Evolutionary conservation across 2,888 invertebrate genomes (phyloP).

Genomic region (Aphidoletes aphidimyza): DNA sequence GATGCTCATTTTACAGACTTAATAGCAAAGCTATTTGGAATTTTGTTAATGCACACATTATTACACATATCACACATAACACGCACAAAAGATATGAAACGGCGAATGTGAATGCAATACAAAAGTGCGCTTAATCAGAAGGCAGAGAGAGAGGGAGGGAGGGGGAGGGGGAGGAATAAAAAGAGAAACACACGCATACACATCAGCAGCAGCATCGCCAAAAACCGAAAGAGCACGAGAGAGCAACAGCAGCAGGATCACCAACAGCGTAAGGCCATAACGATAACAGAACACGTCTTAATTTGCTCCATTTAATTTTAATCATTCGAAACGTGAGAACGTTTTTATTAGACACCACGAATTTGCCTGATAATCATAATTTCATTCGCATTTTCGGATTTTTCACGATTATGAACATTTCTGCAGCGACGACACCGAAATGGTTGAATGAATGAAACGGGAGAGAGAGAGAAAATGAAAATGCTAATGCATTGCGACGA

Average conservation of each 20-base stretch:
- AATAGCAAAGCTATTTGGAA: constrained; percentile 40
- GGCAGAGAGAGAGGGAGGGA: not conserved
- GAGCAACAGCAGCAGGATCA: not conserved
- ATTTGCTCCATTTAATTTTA: constrained; percentile 53
- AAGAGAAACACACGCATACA: not conserved
- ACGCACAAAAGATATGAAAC: constrained; percentile 25
- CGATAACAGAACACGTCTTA: constrained; percentile 53
- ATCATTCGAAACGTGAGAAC: constrained; percentile 53
- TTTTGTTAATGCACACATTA: constrained; percentile 44
- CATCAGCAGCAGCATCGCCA: not conserved
- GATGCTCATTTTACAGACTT: not conserved
- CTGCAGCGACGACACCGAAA: not conserved
- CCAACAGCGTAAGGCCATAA: not conserved
- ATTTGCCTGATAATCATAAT: constrained; percentile 31
- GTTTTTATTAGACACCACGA: constrained; percentile 37
- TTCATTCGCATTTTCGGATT: constrained; percentile 2
- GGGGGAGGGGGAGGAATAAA: not conserved
- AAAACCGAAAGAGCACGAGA: not conserved
- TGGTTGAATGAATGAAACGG: no score
- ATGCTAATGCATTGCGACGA: constrained; percentile 13
- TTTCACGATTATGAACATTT: not conserved
- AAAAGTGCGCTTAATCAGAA: not conserved
- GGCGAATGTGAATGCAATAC: constrained; percentile 47
- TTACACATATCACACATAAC: constrained; percentile 51
- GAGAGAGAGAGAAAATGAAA: no score